phyloP scores from a whole-genome alignment of 2,797 vertebrate genomes.

The Sebastes wilsoni region DNA sequence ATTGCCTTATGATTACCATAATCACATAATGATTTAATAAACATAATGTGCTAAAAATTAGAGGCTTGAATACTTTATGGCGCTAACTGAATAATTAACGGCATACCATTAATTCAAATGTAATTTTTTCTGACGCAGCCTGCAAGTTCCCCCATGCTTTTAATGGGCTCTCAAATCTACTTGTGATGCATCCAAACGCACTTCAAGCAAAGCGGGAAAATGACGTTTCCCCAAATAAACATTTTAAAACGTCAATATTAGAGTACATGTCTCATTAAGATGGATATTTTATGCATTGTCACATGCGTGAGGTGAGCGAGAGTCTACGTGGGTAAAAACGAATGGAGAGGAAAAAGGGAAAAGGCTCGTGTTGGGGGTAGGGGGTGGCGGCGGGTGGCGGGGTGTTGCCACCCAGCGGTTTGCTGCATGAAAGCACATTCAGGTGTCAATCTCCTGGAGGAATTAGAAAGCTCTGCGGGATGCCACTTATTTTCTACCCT shows the following conservation, averaged over 20 bases:
- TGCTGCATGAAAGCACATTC: conserved; percentile 80
- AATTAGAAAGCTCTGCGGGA: conserved; percentile 79
- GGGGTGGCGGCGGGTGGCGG: neutral
- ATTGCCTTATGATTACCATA: conserved; percentile 54
- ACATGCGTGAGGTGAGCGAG: neutral
- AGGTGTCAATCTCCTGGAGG: conserved; percentile 81
- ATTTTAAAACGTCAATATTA: conserved; percentile 16
- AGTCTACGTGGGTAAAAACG: neutral
- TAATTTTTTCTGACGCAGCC: conserved; percentile 52
- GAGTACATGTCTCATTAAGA: conserved; percentile 21
- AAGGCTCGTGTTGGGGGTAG: neutral
- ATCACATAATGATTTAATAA: conserved; percentile 70
- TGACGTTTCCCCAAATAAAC: conserved; percentile 39
- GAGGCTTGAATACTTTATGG: conserved; percentile 61
- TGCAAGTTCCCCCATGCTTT: conserved; percentile 19
- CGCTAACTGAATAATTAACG: conserved; percentile 65
- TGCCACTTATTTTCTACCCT: conserved; percentile 74
- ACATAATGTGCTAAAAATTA: conserved; percentile 65
- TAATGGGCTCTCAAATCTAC: conserved; percentile 28
- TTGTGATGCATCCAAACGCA: conserved; percentile 8
- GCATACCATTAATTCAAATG: conserved; percentile 54
- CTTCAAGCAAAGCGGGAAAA: conserved; percentile 8
- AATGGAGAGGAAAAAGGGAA: neutral
- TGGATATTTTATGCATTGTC: conserved; percentile 21
- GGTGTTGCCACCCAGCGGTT: conserved; percentile 66